phyloP scores from a whole-genome alignment of 2,797 vertebrate species.

The Botia almorhae region DNA sequence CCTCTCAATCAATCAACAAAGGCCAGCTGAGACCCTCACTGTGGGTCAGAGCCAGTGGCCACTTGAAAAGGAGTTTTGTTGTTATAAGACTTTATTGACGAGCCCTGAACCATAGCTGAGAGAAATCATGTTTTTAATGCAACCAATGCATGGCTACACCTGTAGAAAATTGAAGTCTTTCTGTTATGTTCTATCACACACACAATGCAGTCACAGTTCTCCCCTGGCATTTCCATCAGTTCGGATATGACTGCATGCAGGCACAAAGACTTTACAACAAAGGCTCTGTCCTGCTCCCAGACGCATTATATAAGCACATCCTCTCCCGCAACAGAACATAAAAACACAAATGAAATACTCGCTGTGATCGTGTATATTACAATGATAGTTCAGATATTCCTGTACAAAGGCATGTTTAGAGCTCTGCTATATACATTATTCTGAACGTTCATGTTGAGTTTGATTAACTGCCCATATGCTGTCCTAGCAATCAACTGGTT shows the following conservation, averaged over 20 bases:
- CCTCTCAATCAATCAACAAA: slow-evolving; percentile 31
- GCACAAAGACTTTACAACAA: slow-evolving; percentile 29
- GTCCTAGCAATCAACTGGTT: no score
- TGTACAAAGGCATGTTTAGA: not conserved
- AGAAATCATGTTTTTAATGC: slow-evolving; percentile 54
- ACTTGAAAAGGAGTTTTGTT: slow-evolving; percentile 22
- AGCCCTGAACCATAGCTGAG: slow-evolving; percentile 40
- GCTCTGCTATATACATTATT: not conserved
- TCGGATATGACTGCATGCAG: slow-evolving; percentile 10
- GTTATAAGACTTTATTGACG: slow-evolving; percentile 39
- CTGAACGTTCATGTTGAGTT: not conserved
- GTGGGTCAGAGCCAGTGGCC: slow-evolving; percentile 31
- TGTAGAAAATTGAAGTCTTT: slow-evolving; percentile 58
- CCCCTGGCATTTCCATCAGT: slow-evolving; percentile 32
- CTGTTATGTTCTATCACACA: slow-evolving; percentile 38
- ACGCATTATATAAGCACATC: slow-evolving; percentile 14
- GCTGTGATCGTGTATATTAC: not conserved
- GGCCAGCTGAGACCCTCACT: slow-evolving; percentile 2
- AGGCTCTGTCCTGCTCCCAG: slow-evolving; percentile 1
- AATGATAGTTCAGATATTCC: not conserved
- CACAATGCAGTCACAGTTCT: slow-evolving; percentile 1
- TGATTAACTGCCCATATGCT: no score
- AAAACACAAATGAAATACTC: not conserved
- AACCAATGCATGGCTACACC: slow-evolving; percentile 52
- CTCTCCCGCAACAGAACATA: not conserved